phyloP scores from a whole-genome alignment of 1,140 invertebrate species.

The Zaprionus capensis region DNA sequence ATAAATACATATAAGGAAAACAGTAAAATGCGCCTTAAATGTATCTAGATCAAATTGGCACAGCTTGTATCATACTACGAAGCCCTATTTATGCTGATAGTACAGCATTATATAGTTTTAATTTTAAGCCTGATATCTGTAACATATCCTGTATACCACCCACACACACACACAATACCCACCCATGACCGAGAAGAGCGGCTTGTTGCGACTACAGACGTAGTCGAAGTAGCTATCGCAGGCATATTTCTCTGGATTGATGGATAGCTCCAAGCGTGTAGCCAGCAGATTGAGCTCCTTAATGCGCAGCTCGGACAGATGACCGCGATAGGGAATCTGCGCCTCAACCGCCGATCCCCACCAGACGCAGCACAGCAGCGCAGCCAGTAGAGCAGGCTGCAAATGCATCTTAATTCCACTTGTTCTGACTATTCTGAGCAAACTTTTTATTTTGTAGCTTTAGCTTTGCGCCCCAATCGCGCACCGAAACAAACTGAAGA shows the following conservation, averaged over 20 bases:
- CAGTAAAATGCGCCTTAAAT: too few species aligned
- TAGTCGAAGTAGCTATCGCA: conserved; percentile 79
- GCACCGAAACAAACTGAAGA: conserved; percentile 41
- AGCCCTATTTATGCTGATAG: too few species aligned
- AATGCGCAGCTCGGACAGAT: conserved; percentile 70
- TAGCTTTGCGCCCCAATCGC: conserved; percentile 11
- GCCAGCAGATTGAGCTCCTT: conserved; percentile 64
- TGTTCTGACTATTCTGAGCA: not conserved
- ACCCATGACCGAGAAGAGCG: conserved; percentile 77
- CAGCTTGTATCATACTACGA: too few species aligned
- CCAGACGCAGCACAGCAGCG: conserved; percentile 22
- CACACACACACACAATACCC: conserved; percentile 13
- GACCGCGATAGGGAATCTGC: conserved; percentile 57
- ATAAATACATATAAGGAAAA: too few species aligned
- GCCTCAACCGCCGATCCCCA: not conserved
- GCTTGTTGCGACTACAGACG: conserved; percentile 74
- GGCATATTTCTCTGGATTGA: conserved; percentile 67
- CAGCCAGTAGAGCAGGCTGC: conserved; percentile 13
- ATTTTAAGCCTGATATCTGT: not conserved
- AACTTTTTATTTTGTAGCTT: not conserved
- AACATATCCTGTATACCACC: not conserved
- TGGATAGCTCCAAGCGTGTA: conserved; percentile 58
- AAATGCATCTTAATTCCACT: not conserved
- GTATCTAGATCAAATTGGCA: too few species aligned
- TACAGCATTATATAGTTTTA: too few species aligned